Evolutionary conservation across 2,113 vertebrate species (phyloP), one percentile per base, ranked within the genome.

Genomic region (Zonotrichia leucophrys): DNA sequence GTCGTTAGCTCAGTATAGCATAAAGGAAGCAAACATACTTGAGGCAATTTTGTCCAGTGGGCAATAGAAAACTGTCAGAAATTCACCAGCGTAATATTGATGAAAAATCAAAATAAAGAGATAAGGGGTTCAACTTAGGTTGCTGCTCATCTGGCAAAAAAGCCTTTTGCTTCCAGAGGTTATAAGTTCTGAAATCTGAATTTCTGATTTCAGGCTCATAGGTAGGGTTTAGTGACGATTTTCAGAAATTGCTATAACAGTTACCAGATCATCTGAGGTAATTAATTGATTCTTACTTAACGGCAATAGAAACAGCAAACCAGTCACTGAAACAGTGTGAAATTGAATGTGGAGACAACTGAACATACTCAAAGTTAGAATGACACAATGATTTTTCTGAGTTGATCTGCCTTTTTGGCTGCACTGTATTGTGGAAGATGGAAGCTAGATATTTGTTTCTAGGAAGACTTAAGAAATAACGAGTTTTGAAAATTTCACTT

Each of bases 61-160:
- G 59, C 78, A 44, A 8, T 39, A 44, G n/a, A 22, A 74, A 44
- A 33, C 20, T 30, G 39, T 75, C 12, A 2, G 67, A 79, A 79
- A 8, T 82, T 92, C 37, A 69, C 24, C 3, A 4, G 22, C 15
- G 35, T n/a, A 19, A 22, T 4, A 3, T 21, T 0, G 0, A 22
- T 77, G n/a, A 69, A 63, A 87, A 77, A 64, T 67, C n/a, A 37
- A 92, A 92, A 95, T 58, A 69, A 92, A 62, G 33, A 89, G 37
- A 35, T 55, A 24, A 49, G 9, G 35, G 47, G 18, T 80, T 85
- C 24, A n/a, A 25, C 39, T 73, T 66, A 49, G 49, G 25, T 27
- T 58, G 30, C 37, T 63, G 11, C 28, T 89, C 37, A 64, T 89
- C n/a, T 68, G 31, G 10, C 53, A 90, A 56, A 69, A 76, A 20